A percentile compares a stretch with the other conserved stretches of the same genome.
Conservation (phyloP, 2,797 vertebrate species). For the Pseudotriccus pelzelni region DNA sequence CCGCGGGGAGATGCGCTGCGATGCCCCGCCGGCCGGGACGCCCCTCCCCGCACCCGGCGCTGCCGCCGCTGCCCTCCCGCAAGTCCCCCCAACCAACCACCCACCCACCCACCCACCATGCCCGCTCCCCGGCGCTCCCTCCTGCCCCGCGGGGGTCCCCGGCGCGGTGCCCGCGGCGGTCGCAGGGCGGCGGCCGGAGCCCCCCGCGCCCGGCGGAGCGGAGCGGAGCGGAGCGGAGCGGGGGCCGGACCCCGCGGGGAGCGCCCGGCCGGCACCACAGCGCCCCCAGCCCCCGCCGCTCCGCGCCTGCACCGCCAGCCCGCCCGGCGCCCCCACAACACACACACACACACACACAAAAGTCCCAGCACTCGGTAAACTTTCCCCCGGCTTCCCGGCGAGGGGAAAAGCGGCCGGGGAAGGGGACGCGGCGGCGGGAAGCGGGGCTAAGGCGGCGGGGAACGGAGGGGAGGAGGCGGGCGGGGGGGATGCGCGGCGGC, state of each 20-base stretch:
- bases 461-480: background rate
- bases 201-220: background rate
- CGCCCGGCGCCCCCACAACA: slow-evolving; percentile 32
- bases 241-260: background rate
- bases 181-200: background rate
- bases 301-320: slow-evolving; percentile 21
- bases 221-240: background rate
- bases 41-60: background rate
- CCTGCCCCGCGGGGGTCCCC: background rate
- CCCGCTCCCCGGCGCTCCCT: background rate
- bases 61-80: background rate
- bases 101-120: no score
- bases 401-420: background rate
- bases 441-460: background rate
- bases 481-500: background rate
- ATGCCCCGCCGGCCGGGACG: background rate
- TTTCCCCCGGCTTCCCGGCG: slow-evolving; percentile 12
- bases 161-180: background rate
- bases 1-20: background rate
- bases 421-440: background rate
- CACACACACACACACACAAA: background rate
- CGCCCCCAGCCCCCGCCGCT: slow-evolving; percentile 71
- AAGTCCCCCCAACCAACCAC: no score
- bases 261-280: slow-evolving; percentile 69
- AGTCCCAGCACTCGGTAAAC: slow-evolving; percentile 44